phyloP scores from a whole-genome alignment of 2,888 invertebrate genomes.

The Lissocephala sabroskyi region DNA sequence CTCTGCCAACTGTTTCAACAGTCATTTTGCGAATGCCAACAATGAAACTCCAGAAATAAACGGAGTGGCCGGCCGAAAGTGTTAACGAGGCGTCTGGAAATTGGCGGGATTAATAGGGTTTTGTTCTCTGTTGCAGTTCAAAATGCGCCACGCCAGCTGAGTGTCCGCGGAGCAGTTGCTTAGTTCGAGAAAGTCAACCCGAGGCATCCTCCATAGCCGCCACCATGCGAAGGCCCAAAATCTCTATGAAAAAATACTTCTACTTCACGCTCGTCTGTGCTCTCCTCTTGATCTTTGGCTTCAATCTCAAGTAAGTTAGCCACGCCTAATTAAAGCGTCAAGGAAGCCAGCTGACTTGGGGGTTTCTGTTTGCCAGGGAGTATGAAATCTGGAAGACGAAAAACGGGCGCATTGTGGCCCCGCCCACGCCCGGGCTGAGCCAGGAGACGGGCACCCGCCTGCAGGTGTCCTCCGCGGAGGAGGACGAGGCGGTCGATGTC shows the following conservation, averaged over 20 bases:
- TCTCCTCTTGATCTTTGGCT: conserved; percentile 74
- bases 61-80: too few relatives aligned
- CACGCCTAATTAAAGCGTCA: neutral
- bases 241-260: conserved; percentile 76
- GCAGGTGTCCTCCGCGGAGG: conserved; percentile 19
- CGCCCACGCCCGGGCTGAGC: conserved; percentile 23
- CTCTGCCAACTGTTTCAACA: too few relatives aligned
- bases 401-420: conserved; percentile 23
- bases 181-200: too few relatives aligned
- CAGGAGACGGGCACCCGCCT: conserved; percentile 7
- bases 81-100: too few relatives aligned
- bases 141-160: conserved; percentile 37
- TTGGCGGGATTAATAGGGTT: too few relatives aligned
- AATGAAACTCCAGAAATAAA: too few relatives aligned
- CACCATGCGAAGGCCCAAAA: conserved; percentile 75
- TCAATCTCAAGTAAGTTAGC: conserved; percentile 73
- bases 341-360: neutral
- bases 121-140: conserved; percentile 17
- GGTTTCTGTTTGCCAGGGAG: conserved; percentile 48
- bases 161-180: neutral
- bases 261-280: conserved; percentile 74
- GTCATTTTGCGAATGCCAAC: too few relatives aligned
- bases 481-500: conserved; percentile 12
- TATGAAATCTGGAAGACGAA: conserved; percentile 70
- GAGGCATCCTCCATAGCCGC: neutral